Base-by-base conservation (phyloP, 2,113 vertebrate genomes). In the Phodopus roborovskii region DNA sequence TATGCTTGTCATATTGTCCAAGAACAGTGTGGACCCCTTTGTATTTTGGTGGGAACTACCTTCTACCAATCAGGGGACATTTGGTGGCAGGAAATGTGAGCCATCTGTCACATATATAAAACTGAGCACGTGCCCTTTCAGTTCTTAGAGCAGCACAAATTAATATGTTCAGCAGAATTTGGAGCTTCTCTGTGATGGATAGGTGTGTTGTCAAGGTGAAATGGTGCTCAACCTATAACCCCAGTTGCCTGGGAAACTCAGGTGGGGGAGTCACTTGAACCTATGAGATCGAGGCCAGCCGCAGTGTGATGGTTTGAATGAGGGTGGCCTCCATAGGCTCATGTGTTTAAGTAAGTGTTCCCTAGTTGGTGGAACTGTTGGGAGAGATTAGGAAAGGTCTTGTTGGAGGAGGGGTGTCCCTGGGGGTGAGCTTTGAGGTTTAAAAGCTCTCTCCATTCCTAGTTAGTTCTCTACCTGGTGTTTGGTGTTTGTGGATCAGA, bases 31-130 rank as follows among this genome's bases (percentile, higher is more conserved):
- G 68, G 78, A 89, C 5, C 56, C 75, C 39, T 75, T 48, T 77
- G 15, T 42, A 15, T 96, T 96, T 58, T 93, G 62, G 86, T 62
- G 26, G 81, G 58, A n/a, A 85, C 33, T 70, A 79, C 28, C 19
- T 88, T 94, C 56, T 91, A 17, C 74, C 95, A 74, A 84, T 70
- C 56, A 93, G 91, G 81, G 68, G 88, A 62, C 84, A 70, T 33
- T 22, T 93, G 36, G 60, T 81, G 16, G 39, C 36, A 42, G 90
- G 28, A 58, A 92, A 42, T 87, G 30, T 86, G 73, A 82, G 58
- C 19, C 22, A 5, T 77, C 17, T 58, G 17, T 81, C 30, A 88
- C 58, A n/a, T 16, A 30, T 2, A 30, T 78, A 16, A 5, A 28
- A 73, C 83, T 33, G 81, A 90, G 62, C 3, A 53, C 62, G 88